Evolutionary conservation across 2,797 vertebrate genomes (phyloP), one percentile per base, ranked within the genome.

Genomic region (Protonibea diacanthus): DNA sequence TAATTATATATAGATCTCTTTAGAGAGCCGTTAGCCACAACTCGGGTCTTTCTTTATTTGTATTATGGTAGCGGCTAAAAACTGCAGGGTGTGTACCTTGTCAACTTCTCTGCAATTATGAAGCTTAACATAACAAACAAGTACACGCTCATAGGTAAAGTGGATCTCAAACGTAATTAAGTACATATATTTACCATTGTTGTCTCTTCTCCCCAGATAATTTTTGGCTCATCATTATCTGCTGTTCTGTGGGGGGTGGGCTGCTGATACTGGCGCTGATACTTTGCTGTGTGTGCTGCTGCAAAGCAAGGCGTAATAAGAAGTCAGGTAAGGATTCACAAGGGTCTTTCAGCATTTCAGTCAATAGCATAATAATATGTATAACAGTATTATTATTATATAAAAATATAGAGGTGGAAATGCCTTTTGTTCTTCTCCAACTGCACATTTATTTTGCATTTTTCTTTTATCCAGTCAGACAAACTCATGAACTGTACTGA

Each of bases 161-260:
- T 47, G 60, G 10, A 20, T 29, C 44, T 63, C 2, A 38, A 38
- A 38, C 8, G 2, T 38, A 38, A 38, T 38, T 48, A 18, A 33
- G 27, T 42, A 14, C 27, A 0, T 47, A n/a, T 17, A 15, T 42
- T 65, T 14, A 49, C 9, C 11, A 47, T 0, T 74, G 29, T 61
- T 3, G 0, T 55, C 6, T 83, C 8, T 81, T 63, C 56, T 70
- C n/a, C 4, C 2, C 81, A 92, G 90, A 78, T 57, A 29, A 66
- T 33, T 33, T 33, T 33, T 33, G 33, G 33, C 33, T 33, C 33
- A 48, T 86, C 25, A 0, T 1, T 1, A 33, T 48, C 52, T 20
- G 33, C 52, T n/a, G 33, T 8, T 1, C 0, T 51, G 47, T 21
- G 38, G 23, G 25, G 21, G 69, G 4, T 6, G 1, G 21, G 40